Conservation (phyloP, 2,888 invertebrate genomes). For the Malthinus flaveolus region DNA sequence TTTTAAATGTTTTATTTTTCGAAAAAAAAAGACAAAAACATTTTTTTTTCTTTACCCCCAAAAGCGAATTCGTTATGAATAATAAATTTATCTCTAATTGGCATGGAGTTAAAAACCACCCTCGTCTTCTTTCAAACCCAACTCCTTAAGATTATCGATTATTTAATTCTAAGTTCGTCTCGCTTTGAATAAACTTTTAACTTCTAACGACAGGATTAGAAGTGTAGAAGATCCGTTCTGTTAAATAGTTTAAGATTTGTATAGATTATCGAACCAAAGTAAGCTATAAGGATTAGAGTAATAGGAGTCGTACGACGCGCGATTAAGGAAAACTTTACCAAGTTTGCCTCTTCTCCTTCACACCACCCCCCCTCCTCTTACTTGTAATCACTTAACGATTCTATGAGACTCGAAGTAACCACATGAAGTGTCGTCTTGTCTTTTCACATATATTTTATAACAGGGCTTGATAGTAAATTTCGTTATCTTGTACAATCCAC, state of each 20-base stretch:
- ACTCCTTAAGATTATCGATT: constrained; percentile 2
- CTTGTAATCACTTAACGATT: constrained; percentile 37
- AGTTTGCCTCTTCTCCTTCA: constrained; percentile 26
- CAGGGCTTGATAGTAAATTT: constrained; percentile 11
- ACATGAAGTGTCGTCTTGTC: constrained; percentile 22
- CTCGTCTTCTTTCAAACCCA: background rate
- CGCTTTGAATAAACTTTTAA: constrained; percentile 17
- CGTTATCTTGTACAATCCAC: constrained; percentile 8
- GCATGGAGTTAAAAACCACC: background rate
- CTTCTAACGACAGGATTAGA: constrained; percentile 21
- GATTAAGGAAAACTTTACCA: constrained; percentile 43
- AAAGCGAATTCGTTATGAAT: background rate
- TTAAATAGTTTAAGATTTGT: constrained; percentile 49
- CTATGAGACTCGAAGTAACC: constrained; percentile 24
- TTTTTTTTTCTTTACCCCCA: too few species aligned
- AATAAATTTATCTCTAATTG: background rate
- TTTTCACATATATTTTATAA: constrained; percentile 14
- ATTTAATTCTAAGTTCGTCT: constrained; percentile 10
- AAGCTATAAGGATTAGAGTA: constrained; percentile 41
- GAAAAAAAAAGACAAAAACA: too few species aligned
- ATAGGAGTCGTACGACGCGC: constrained; percentile 49
- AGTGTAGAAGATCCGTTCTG: constrained; percentile 25
- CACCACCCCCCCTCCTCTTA: constrained; percentile 31
- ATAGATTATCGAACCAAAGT: constrained; percentile 47
- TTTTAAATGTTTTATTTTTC: background rate